Evolutionary conservation across 2,888 invertebrate species (phyloP).

Genomic region (Nephrotoma appendiculata): DNA sequence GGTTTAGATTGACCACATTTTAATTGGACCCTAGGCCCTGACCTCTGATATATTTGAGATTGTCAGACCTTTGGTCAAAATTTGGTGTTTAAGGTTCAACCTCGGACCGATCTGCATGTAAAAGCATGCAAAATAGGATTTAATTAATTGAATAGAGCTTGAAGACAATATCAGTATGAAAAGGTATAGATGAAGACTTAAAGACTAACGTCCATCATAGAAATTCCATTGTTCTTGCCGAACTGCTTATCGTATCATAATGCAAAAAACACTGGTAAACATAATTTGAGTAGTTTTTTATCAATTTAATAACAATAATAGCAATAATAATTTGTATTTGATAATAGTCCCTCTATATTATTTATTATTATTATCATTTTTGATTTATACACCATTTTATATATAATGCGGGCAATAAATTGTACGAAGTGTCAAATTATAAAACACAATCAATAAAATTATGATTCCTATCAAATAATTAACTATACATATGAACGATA

Average conservation of each 20-base stretch:
- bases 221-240: not conserved
- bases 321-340: not conserved
- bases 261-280: not conserved
- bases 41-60: too few relatives aligned
- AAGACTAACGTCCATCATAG: not conserved
- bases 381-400: not conserved
- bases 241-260: not conserved
- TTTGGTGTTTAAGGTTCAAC: too few relatives aligned
- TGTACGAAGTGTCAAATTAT: not conserved
- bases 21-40: too few relatives aligned
- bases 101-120: too few relatives aligned
- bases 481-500: not conserved
- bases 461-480: not conserved
- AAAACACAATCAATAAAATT: not conserved
- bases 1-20: too few relatives aligned
- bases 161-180: too few relatives aligned
- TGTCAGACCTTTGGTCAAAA: too few relatives aligned
- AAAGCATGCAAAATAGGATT: too few relatives aligned
- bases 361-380: not conserved
- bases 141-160: too few relatives aligned
- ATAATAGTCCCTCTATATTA: not conserved
- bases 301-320: not conserved
- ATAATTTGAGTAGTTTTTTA: not conserved
- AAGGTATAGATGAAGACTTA: not conserved
- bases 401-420: not conserved